Base-by-base conservation (phyloP, 2,113 vertebrate species). In the Siniperca chuatsi region DNA sequence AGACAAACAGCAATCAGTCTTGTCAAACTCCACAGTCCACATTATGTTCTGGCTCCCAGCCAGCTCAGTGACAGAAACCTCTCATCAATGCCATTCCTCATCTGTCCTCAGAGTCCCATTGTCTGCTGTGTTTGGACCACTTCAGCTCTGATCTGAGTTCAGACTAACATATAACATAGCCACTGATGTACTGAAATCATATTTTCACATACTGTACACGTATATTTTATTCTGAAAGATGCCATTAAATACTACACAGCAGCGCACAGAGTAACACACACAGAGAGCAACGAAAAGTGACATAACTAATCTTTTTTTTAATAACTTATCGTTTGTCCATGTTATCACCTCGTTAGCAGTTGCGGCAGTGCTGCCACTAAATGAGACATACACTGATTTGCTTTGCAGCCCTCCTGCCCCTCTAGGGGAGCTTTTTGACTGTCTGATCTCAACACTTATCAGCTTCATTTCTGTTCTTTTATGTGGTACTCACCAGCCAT, bases 401-500 rank as follows among this genome's bases (percentile, higher is more conserved):
- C 82, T 87, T 21, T 16, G 65, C 57, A 81, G 81, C 77, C 75
- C 74, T 68, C 81, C 76, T 58, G 40, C 72, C 85, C 90, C 82
- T 80, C 60, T 0, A 73, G 75, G 74, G 89, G 81, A 92, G 90
- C 82, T 82, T 81, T 37, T 91, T 35, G n/a, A 60, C 87, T 91
- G 83, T 91, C 92, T 92, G 89, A 93, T 92, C 89, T 92, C 84
- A 82, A 88, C 85, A 88, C 84, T 92, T 81, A 92, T 88, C 84
- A 92, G 87, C 88, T 93, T 94, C 81, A 85, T 93, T 87, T 91
- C 80, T 89, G 76, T 81, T 78, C 88, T 90, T 83, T 91, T 85
- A 89, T 92, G 94, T 93, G 93, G 92, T 92, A 42, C 87, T 93
- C 84, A 54, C 57, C 84, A 90, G 82, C 79, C 87, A 89, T 94